phyloP scores from a whole-genome alignment of 2,888 invertebrate species.

The Carpatolechia fugitivella region DNA sequence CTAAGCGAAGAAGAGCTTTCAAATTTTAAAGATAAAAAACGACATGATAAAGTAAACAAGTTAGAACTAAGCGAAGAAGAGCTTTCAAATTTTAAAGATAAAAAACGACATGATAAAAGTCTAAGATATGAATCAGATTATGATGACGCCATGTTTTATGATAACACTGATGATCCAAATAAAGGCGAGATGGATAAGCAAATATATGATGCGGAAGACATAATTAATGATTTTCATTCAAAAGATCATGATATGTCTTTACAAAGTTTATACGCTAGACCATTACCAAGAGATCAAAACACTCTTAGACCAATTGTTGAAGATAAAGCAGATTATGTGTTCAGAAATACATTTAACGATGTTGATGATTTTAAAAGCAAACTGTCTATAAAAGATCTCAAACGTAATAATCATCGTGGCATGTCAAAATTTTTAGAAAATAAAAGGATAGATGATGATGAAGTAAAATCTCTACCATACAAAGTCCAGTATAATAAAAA shows the following conservation, averaged over 20 bases:
- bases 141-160: neutral
- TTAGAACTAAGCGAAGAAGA: neutral
- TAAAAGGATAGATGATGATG: neutral
- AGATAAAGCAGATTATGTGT: neutral
- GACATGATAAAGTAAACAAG: neutral
- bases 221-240: constrained; percentile 9
- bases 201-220: constrained; percentile 9
- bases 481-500: neutral
- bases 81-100: neutral
- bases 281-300: constrained; percentile 5
- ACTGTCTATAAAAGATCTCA: neutral
- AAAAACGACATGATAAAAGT: neutral
- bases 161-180: constrained; percentile 16
- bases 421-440: neutral
- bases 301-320: neutral
- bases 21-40: neutral
- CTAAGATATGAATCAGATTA: neutral
- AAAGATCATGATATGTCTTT: neutral
- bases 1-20: neutral
- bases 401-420: neutral
- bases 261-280: neutral
- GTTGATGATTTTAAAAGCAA: neutral
- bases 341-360: neutral
- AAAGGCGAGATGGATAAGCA: neutral
- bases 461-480: neutral